phyloP scores from a whole-genome alignment of 2,797 vertebrate genomes.

The Phataginus tetradactyla region DNA sequence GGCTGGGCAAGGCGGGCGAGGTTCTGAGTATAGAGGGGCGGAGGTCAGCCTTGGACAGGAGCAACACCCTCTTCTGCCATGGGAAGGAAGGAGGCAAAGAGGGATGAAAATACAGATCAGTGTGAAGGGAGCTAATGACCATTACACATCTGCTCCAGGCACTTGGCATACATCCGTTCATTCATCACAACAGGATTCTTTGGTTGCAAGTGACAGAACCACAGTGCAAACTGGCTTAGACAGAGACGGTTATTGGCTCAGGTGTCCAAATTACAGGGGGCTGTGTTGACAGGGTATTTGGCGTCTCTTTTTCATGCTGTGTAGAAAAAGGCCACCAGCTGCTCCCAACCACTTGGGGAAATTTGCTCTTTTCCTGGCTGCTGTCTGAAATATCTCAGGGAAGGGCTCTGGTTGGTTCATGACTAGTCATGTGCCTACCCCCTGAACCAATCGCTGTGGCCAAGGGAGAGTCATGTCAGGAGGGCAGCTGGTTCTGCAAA shows the following conservation, averaged over 20 bases:
- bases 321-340: not conserved
- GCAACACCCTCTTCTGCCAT: not conserved
- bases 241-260: slow-evolving; percentile 6
- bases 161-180: not conserved
- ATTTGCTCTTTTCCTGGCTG: not conserved
- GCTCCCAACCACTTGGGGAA: not conserved
- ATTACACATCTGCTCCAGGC: not conserved
- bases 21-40: not conserved
- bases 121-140: not conserved
- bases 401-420: not conserved
- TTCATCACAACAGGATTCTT: slow-evolving; percentile 50
- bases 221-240: not conserved
- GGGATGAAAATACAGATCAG: not conserved
- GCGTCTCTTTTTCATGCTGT: not conserved
- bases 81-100: not conserved
- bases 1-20: not conserved
- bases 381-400: not conserved
- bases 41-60: not conserved
- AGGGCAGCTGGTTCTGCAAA: not conserved
- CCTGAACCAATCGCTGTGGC: not conserved
- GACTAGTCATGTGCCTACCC: too few relatives aligned
- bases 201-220: slow-evolving; percentile 22
- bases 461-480: not conserved
- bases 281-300: not conserved
- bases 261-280: not conserved